Conservation (phyloP, 1,140 invertebrate species). For the Helicorthomorpha holstii region DNA sequence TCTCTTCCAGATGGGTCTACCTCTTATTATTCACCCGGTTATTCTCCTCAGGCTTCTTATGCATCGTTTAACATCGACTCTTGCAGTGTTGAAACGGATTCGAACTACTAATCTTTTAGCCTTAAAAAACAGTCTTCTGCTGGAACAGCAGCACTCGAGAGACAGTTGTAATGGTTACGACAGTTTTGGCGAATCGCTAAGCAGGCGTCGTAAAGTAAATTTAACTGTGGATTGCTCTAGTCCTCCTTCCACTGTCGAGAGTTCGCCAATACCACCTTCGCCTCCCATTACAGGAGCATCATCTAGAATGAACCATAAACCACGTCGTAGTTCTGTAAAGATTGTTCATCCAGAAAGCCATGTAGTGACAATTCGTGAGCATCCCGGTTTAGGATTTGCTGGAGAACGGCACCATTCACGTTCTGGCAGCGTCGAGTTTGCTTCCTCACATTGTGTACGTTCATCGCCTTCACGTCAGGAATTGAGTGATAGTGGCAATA, state of each 20-base stretch:
- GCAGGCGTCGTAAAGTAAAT: slow-evolving; percentile 9
- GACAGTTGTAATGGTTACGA: slow-evolving; percentile 25
- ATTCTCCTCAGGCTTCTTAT: slow-evolving; percentile 39
- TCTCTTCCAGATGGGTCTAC: slow-evolving; percentile 30
- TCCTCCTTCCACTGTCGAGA: background rate
- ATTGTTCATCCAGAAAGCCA: background rate
- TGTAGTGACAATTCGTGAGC: background rate
- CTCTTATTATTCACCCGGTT: slow-evolving; percentile 37
- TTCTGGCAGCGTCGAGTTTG: background rate
- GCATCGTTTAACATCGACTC: slow-evolving; percentile 33
- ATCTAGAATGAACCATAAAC: background rate
- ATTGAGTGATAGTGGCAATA: background rate
- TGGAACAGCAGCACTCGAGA: background rate
- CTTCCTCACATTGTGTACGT: background rate
- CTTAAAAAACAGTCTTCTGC: background rate
- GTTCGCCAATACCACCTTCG: slow-evolving; percentile 4
- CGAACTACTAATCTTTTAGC: background rate
- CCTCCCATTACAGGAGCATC: background rate
- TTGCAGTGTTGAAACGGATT: background rate
- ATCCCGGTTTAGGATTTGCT: background rate
- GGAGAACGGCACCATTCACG: background rate
- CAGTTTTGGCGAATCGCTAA: slow-evolving; percentile 12
- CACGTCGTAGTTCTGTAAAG: slow-evolving; percentile 1
- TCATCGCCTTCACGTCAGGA: background rate
- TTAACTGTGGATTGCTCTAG: slow-evolving; percentile 10